Evolutionary conservation across 2,888 invertebrate genomes (phyloP), one percentile per base, ranked within the genome.

Genomic region (Tinea pellionella): DNA sequence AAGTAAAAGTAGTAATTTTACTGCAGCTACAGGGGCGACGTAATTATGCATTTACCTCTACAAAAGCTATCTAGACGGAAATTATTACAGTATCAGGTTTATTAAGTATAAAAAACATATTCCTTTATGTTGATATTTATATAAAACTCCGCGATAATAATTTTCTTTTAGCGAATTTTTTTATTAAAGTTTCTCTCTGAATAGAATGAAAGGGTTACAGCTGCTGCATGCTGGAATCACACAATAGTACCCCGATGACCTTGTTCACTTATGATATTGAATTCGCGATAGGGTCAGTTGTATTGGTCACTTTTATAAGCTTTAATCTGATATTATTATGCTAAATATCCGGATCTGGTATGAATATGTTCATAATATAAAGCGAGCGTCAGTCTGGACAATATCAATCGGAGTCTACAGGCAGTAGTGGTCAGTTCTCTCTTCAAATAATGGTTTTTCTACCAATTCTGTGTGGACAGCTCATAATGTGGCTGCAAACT

Each of bases 401-500:
- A 42, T 41, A 58, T 58, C 58, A 42, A 37, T 19, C 42, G 30
- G 42, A 43, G 16, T 15, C 32, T 15, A 15, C 15, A n/a, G 30
- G 13, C 32, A 56, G 29, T 53, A 29, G 19, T 24, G 29, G 19
- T 19, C 29, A 29, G 61, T 43, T 59, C 59, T 61, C 61, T 63
- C 61, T 61, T 47, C 59, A 55, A 18, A 43, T 61, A 61, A 56
- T 18, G 37, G 61, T 62, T 60, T 63, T 63, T 62, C 13, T 59
- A 60, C 59, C 61, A 63, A 55, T 60, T 60, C 56, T 60, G 41
- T 58, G 41, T 29, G 2, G 59, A n/a, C 42, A 59, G 58, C 61
- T 61, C 1, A 15, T 4, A 13, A 59, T 18, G 18, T 19, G 24
- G 12, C 42, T 30, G 15, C 9, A 11, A 18, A 9, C 32, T 11